A percentile compares a stretch with the other conserved stretches of the same genome.
Evolutionary conservation across 2,888 invertebrate genomes (phyloP).

Genomic region (Meliscaeva auricollis): DNA sequence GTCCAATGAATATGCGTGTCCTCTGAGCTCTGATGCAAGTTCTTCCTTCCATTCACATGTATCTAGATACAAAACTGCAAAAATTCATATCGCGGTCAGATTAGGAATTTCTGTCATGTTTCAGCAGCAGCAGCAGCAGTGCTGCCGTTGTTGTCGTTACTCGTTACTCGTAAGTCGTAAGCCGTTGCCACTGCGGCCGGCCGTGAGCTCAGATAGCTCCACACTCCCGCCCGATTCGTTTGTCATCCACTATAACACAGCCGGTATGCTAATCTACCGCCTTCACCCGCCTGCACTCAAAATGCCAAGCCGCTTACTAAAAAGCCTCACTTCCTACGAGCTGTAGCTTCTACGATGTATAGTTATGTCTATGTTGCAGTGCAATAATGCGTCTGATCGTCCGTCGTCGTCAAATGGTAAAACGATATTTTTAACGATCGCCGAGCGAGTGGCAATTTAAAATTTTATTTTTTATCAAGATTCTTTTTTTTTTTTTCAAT

Average conservation of each 20-base stretch:
- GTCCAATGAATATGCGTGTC: conserved; percentile 62
- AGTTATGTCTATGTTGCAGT: conserved; percentile 27
- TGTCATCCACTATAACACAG: conserved; percentile 36
- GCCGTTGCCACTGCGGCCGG: conserved; percentile 24
- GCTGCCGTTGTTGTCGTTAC: conserved; percentile 21
- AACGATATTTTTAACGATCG: conserved; percentile 69
- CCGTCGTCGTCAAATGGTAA: conserved; percentile 59
- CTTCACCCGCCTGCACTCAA: conserved; percentile 56
- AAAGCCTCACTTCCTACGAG: conserved; percentile 60
- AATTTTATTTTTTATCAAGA: conserved; percentile 37
- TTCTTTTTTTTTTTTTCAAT: conserved; percentile 28
- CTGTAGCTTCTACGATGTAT: background rate
- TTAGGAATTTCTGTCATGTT: conserved; percentile 76
- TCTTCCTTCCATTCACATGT: conserved; percentile 53
- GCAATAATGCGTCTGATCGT: conserved; percentile 59
- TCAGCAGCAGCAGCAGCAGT: conserved; percentile 38
- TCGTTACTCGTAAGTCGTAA: background rate
- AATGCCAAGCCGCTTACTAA: conserved; percentile 22
- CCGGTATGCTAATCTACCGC: conserved; percentile 72
- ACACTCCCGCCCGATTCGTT: conserved; percentile 48
- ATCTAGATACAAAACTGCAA: conserved; percentile 68
- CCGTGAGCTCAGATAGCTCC: conserved; percentile 24
- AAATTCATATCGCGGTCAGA: conserved; percentile 73
- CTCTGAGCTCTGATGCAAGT: conserved; percentile 29
- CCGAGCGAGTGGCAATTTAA: conserved; percentile 53